Evolutionary conservation across 2,113 vertebrate genomes (phyloP).

Genomic region (Leucosticte australis): DNA sequence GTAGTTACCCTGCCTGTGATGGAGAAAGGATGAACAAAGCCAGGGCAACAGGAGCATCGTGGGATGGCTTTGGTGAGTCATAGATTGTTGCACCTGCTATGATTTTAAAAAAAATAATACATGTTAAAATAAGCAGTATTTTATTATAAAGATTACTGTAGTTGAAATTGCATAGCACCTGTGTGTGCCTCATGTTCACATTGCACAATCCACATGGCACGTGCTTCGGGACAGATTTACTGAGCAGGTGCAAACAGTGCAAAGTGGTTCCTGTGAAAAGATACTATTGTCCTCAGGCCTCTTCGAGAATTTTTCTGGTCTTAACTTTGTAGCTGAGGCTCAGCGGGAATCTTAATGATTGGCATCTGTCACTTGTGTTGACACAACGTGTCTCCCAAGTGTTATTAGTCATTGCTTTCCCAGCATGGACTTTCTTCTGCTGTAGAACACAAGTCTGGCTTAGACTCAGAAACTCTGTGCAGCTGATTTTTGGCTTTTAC

Average conservation of each 20-base stretch:
- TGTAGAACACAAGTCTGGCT: neutral
- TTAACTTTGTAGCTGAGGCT: neutral
- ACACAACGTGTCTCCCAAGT: neutral
- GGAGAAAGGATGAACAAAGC: neutral
- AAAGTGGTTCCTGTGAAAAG: neutral
- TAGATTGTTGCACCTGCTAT: neutral
- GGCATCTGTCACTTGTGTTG: neutral
- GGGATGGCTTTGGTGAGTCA: neutral
- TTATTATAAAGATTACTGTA: neutral
- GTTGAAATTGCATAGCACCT: neutral
- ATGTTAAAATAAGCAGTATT: neutral
- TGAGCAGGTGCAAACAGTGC: neutral
- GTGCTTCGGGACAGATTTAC: neutral
- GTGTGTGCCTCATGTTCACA: neutral
- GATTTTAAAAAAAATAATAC: neutral
- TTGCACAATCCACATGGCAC: neutral
- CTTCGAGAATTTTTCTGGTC: neutral
- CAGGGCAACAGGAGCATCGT: neutral
- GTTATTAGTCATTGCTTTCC: neutral
- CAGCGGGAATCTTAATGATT: neutral
- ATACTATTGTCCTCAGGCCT: neutral
- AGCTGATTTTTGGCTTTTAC: neutral
- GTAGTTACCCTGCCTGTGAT: neutral
- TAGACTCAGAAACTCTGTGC: neutral
- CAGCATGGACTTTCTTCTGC: neutral